Evolutionary conservation across 1,140 invertebrate species (phyloP), one percentile per base, ranked within the genome.

Genomic region (Bombus confusus): DNA sequence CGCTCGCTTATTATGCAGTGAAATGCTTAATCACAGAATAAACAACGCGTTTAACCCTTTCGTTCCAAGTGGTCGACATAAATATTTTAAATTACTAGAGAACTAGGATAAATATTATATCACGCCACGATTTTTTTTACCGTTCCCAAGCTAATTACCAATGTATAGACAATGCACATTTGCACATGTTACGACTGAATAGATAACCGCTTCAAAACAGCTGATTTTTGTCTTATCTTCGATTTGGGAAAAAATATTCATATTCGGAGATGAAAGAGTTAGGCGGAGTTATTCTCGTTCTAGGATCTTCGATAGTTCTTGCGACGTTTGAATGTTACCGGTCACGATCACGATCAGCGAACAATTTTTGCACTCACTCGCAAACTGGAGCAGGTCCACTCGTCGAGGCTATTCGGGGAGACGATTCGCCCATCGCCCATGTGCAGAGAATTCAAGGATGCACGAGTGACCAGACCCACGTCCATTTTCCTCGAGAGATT

Each of bases 341-440:
- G 3, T 59, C 72, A 43, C 18, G 8, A 31, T 31, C 74, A 28
- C 25, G n/a, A 78, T 64, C 34, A 10, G 4, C n/a, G 25, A 28
- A 37, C 12, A 76, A 47, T 31, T 10, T n/a, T 34, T 39, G 62
- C 31, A 91, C 92, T 94, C 86, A 95, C 95, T 87, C 94, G 92
- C 22, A 95, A 85, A 77, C 91, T 93, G 15, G 92, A 91, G 94
- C 94, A 95, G 2, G 94, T 95, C 93, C 94, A 95, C 25, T 94
- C 93, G 52, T 94, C 93, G 34, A 95, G 88, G 86, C 90, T 93
- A 73, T 92, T 93, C 1, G 94, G 92, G 9, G 93, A 93, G 39
- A 94, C 91, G 28, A 94, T 93, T 25, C 94, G 87, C 12, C 86
- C 90, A 47, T 94, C 93, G 66, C 93, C 94, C 31, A 91, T 91